Percentiles rank a stretch among this genome's conserved stretches.
Evolutionary conservation across 2,797 vertebrate species (phyloP).

Genomic region (Pteropus rufus): DNA sequence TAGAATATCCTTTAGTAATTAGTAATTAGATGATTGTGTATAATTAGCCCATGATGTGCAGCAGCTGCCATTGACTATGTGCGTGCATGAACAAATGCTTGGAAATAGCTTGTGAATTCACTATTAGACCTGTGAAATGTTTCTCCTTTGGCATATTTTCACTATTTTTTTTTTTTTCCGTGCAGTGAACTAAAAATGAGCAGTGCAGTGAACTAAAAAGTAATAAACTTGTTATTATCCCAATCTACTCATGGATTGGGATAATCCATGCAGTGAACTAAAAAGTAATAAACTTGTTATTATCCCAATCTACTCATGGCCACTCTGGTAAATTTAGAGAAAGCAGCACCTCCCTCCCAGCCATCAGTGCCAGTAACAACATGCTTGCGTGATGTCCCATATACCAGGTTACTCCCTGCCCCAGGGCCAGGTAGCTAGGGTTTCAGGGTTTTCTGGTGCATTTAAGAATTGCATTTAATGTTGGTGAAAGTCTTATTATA

Average conservation of each 20-base stretch:
- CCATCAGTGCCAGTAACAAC: rapidly evolving
- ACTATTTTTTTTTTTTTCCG: neutral
- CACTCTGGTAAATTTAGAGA: neutral
- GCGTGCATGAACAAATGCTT: neutral
- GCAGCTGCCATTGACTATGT: slow-evolving; percentile 45
- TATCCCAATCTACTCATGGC: neutral
- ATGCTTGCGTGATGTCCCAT: neutral
- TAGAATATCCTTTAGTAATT: neutral
- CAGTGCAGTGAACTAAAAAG: neutral
- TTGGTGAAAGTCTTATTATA: neutral
- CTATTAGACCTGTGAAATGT: neutral
- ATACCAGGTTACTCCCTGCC: neutral
- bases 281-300: neutral
- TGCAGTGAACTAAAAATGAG: neutral
- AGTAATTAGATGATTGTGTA: slow-evolving; percentile 73
- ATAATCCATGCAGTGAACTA: neutral
- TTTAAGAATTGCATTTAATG: neutral
- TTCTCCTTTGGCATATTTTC: neutral
- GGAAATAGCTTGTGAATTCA: slow-evolving; percentile 51
- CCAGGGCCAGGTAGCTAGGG: neutral
- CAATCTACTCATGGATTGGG: neutral
- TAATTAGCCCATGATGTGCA: slow-evolving; percentile 71
- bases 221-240: too few species aligned
- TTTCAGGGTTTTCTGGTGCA: neutral
- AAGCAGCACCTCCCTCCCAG: rapidly evolving